phyloP scores from a whole-genome alignment of 2,797 vertebrate genomes.

The Crypturellus tataupa region DNA sequence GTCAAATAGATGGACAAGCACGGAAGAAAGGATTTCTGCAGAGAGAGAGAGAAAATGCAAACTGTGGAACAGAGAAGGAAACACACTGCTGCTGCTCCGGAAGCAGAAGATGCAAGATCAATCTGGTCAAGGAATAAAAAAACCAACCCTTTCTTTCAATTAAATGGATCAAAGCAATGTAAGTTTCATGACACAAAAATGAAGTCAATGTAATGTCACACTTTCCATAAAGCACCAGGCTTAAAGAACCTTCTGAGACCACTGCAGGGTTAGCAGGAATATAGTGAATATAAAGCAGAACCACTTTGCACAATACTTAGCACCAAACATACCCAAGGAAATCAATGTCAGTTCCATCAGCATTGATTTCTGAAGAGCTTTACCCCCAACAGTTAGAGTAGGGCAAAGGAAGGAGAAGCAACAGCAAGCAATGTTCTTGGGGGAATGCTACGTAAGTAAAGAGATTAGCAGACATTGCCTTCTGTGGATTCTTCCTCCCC shows the following conservation, averaged over 20 bases:
- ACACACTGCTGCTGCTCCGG: neutral
- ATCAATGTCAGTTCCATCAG: conserved; percentile 56
- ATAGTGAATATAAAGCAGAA: neutral
- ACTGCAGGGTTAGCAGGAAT: neutral
- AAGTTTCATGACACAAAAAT: conserved; percentile 1
- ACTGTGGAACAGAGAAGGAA: neutral
- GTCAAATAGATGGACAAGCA: neutral
- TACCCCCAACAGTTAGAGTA: neutral
- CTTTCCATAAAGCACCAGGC: neutral
- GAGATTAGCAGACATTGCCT: neutral
- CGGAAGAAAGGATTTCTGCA: neutral
- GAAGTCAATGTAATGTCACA: neutral
- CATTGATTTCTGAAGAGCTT: conserved; percentile 45
- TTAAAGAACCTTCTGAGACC: neutral
- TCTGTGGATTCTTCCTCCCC: neutral
- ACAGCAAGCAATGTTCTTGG: neutral
- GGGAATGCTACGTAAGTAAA: neutral
- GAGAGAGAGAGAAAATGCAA: neutral
- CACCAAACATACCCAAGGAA: conserved; percentile 20
- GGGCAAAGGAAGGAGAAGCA: conserved; percentile 7
- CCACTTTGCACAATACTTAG: conserved; percentile 36
- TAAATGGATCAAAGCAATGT: neutral
- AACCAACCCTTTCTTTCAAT: neutral
- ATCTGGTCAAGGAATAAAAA: neutral
- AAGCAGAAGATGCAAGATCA: conserved; percentile 4